These are phyloP conservation scores for Zygogramma bicolorata DNA, from an alignment of 2,888 invertebrate genomes.

Conservation along the genomic window DNA sequence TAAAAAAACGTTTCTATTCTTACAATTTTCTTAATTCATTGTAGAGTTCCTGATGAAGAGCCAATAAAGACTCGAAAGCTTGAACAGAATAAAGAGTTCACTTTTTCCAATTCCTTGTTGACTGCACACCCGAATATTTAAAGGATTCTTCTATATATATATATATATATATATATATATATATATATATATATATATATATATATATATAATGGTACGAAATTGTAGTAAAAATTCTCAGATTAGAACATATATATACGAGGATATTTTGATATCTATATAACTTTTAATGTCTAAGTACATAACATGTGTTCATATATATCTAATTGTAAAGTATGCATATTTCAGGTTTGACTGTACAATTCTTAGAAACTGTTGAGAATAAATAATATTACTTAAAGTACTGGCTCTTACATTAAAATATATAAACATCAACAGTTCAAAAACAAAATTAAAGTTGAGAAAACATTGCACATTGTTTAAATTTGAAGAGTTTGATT, in stretches of 20 bases:
- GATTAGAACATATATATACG: constrained; percentile 43
- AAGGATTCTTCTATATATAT: too few relatives aligned
- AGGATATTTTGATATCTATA: constrained; percentile 48
- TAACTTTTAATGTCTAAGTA: constrained; percentile 53
- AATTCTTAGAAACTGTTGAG: constrained; percentile 60
- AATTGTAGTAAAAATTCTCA: constrained; percentile 38
- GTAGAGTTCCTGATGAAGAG: too few relatives aligned
- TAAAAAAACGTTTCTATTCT: too few relatives aligned
- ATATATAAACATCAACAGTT: constrained; percentile 68
- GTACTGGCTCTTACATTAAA: constrained; percentile 68
- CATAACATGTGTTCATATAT: constrained; percentile 52
- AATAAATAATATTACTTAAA: constrained; percentile 66
- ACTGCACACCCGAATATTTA: too few relatives aligned
- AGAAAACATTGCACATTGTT: constrained; percentile 61
- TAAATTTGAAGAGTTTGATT: constrained; percentile 37
- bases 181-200: background rate
- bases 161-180: too few relatives aligned
- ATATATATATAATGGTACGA: constrained; percentile 35
- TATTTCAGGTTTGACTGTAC: constrained; percentile 58
- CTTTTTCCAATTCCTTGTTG: too few relatives aligned
- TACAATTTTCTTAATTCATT: too few relatives aligned
- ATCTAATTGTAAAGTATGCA: constrained; percentile 45
- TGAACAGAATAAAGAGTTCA: too few relatives aligned
- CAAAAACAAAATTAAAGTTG: constrained; percentile 60
- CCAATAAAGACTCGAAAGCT: too few relatives aligned